phyloP scores from a whole-genome alignment of 2,888 invertebrate genomes.

The Pristionchus exspectatus region DNA sequence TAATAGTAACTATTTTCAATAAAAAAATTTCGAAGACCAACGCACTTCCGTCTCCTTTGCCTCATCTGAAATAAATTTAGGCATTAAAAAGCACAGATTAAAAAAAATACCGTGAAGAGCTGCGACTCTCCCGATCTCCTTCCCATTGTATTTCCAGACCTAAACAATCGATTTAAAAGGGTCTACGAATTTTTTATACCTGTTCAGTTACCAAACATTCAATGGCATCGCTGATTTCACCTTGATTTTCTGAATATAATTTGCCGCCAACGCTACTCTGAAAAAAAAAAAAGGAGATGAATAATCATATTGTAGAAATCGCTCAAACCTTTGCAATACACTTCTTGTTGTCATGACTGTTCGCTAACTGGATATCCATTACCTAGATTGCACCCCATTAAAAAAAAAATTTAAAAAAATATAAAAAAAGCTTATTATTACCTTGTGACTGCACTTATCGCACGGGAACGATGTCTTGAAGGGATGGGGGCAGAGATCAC shows the following conservation, averaged over 20 bases:
- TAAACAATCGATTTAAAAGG: neutral
- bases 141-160: neutral
- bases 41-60: neutral
- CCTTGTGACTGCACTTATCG: neutral
- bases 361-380: neutral
- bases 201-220: neutral
- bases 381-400: neutral
- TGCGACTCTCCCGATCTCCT: neutral
- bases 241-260: neutral
- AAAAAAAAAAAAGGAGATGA: neutral
- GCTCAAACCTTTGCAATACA: neutral
- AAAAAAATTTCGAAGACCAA: neutral
- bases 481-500: neutral
- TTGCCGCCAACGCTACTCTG: neutral
- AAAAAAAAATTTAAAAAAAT: neutral
- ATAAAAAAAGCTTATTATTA: neutral
- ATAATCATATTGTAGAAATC: too few species aligned
- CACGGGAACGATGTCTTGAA: neutral
- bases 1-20: neutral
- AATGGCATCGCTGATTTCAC: neutral
- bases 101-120: neutral
- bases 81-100: neutral
- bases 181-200: neutral
- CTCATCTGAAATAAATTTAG: neutral
- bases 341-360: neutral